Evolutionary conservation across 2,888 invertebrate genomes (phyloP), one percentile per base, ranked within the genome.

Genomic region (Spilarctia lutea): DNA sequence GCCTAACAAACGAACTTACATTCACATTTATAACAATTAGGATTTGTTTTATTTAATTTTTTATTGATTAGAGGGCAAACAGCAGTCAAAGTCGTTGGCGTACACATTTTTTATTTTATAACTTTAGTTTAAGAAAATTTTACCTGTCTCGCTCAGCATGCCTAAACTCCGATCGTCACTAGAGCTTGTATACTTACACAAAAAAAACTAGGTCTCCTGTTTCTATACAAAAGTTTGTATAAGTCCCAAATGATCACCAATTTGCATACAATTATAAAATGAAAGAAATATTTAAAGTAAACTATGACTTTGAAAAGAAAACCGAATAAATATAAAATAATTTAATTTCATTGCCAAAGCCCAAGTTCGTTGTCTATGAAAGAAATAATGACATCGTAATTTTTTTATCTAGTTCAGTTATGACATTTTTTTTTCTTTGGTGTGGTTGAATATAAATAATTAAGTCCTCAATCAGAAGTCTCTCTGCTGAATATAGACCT

Each of bases 141-240:
- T 0, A 24, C 56, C 42, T 27, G 35, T 42, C 11, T 16, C 65
- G 11, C 52, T 48, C n/a, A 48, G 39, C 30, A 30, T 30, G 42
- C 72, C 56, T 67, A 30, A 48, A 6, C 60, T 10, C 35, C 18
- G n/a, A 33, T 66, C 45, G n/a, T 11, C 56, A 27, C 20, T 20
- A 24, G 27, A 56, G 39, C 42, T 42, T 67, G 42, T 56, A 67
- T n/a, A 39, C 67, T 39, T 13, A 24, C 42, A 56, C 67, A 67
- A 60, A 72, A 72, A 42, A 56, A 48, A n/a, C 30, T 10, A 72
- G 56, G 63, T 67, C 20, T 48, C 39, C 56, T 56, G 24, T 70
- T 66, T 67, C 60, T 18, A 60, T 67, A 66, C n/a, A 48, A 74
- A 71, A 71, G 74, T 74, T 74, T 71, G n/a, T 52, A 30, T 24